Evolutionary conservation across 64 coral and sea anemone genomes (phyloP).

Genomic region (Dendronephthya gigantea): DNA sequence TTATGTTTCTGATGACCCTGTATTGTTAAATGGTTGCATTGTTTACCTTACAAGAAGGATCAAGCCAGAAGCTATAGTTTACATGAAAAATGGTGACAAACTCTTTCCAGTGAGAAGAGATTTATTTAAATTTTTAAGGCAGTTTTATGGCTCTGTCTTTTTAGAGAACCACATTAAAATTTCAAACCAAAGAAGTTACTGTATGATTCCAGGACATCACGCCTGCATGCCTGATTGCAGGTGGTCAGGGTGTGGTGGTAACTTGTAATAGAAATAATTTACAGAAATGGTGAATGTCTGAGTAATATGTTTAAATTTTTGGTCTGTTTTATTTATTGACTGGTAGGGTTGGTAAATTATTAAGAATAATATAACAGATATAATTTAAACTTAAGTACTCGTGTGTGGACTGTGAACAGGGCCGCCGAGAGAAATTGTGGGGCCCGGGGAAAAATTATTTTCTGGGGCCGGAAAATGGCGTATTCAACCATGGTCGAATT

Average conservation of each 20-base stretch:
- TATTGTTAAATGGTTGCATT: slow-evolving; percentile 1
- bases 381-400: too few relatives aligned
- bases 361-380: too few relatives aligned
- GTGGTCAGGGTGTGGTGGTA: neutral
- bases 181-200: neutral
- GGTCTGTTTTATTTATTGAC: too few relatives aligned
- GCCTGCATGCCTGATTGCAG: slow-evolving; percentile 21
- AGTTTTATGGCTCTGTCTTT: neutral
- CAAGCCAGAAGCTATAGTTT: neutral
- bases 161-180: neutral
- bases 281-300: neutral
- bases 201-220: neutral
- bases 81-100: neutral
- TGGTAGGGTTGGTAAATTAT: too few relatives aligned
- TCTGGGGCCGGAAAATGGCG: too few relatives aligned
- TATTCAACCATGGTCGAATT: too few relatives aligned
- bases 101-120: neutral
- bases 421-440: too few relatives aligned
- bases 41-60: neutral
- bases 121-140: neutral
- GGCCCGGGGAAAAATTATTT: too few relatives aligned
- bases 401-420: too few relatives aligned
- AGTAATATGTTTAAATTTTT: too few relatives aligned
- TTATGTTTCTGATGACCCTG: neutral
- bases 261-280: neutral